Conservation (phyloP, 2,113 vertebrate species). For the Xenotilapia leptura region DNA sequence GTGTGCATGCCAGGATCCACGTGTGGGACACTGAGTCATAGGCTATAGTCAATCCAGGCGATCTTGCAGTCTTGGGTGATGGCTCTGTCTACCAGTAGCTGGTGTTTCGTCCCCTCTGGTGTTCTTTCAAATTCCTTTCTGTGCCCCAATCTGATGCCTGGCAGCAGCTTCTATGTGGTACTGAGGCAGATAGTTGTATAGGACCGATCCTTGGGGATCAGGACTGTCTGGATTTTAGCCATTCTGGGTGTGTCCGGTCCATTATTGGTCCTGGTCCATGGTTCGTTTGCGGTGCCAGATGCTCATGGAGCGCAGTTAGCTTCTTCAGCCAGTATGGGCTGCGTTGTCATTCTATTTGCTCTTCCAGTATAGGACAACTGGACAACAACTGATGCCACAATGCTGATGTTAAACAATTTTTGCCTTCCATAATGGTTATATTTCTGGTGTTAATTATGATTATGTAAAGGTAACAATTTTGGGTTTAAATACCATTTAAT, state of each 20-base stretch:
- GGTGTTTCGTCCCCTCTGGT: not conserved
- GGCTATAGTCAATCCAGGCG: not conserved
- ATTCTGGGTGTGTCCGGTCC: not conserved
- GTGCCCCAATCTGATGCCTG: not conserved
- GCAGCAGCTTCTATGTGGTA: not conserved
- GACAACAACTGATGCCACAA: not conserved
- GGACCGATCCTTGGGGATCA: not conserved
- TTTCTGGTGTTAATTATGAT: not conserved
- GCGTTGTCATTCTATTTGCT: not conserved
- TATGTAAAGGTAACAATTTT: not conserved
- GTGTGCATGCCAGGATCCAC: not conserved
- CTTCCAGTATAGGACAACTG: not conserved
- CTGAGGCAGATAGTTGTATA: not conserved
- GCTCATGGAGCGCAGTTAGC: not conserved
- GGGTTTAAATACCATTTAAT: not conserved
- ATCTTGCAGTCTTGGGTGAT: not conserved
- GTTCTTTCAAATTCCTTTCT: not conserved
- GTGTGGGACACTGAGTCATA: not conserved
- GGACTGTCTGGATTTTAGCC: not conserved
- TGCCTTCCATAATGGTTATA: not conserved
- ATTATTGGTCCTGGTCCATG: not conserved
- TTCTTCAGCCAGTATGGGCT: not conserved
- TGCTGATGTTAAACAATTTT: fast-evolving
- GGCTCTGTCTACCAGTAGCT: not conserved
- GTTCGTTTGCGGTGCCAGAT: not conserved